Conservation (phyloP, 2,113 vertebrate genomes). For the Taurulus bubalis region DNA sequence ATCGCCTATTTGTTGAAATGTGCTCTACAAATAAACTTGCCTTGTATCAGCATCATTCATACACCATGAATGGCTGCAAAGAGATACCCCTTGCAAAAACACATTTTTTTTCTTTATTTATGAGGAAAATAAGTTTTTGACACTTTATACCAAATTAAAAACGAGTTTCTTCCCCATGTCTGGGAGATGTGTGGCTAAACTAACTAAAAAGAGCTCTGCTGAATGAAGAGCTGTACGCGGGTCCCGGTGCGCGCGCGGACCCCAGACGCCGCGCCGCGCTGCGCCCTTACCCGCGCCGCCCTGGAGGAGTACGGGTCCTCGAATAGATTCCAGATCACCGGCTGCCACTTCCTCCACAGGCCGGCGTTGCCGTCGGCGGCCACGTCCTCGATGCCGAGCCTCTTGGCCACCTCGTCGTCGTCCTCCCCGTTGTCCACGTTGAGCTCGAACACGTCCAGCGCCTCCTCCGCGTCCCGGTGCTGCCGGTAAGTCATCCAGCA, state of each 20-base stretch:
- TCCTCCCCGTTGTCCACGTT: conserved; percentile 86
- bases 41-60: background rate
- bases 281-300: conserved; percentile 92
- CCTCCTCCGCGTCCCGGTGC: conserved; percentile 96
- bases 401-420: conserved; percentile 84
- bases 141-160: conserved; percentile 6
- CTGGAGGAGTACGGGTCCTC: conserved; percentile 97
- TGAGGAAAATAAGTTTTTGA: background rate
- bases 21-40: no score
- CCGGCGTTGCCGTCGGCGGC: conserved; percentile 82
- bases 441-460: conserved; percentile 95
- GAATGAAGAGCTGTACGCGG: background rate
- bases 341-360: conserved; percentile 92
- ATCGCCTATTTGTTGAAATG: no score
- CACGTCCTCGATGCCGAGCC: conserved; percentile 87
- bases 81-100: background rate
- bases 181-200: background rate
- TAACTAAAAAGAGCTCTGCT: background rate
- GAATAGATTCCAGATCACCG: conserved; percentile 94
- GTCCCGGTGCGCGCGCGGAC: conserved; percentile 10
- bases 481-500: conserved; percentile 98
- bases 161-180: background rate
- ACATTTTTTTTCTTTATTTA: background rate
- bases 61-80: background rate
- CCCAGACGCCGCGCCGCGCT: conserved; percentile 41